These are phyloP conservation scores for Parotia lawesii DNA, from an alignment of 2,113 vertebrate species.

Conservation along the genomic window DNA sequence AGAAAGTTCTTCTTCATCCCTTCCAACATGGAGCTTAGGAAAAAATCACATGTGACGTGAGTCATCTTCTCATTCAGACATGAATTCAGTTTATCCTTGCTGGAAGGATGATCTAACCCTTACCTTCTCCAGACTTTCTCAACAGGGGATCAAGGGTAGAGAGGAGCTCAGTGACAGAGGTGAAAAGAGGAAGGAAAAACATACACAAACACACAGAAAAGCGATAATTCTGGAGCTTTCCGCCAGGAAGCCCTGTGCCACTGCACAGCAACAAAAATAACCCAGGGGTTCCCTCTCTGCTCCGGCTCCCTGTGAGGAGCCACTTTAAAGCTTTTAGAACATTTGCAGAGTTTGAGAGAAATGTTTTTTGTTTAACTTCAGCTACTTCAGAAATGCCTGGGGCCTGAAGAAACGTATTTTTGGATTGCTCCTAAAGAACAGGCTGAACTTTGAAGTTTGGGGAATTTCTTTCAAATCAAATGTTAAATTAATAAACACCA, in stretches of 20 bases:
- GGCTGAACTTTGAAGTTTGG: constrained; percentile 64
- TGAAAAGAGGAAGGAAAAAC: constrained; percentile 55
- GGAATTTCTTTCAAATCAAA: constrained; percentile 45
- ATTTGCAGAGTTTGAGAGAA: constrained; percentile 54
- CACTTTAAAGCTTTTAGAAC: constrained; percentile 62
- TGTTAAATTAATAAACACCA: constrained; percentile 67
- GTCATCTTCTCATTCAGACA: constrained; percentile 36
- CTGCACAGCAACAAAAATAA: constrained; percentile 44
- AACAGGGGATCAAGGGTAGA: background rate
- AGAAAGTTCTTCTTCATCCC: background rate
- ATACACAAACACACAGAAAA: constrained; percentile 41
- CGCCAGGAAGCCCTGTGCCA: constrained; percentile 38
- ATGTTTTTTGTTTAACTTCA: constrained; percentile 64
- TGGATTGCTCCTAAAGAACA: constrained; percentile 68
- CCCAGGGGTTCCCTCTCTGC: constrained; percentile 39
- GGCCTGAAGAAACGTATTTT: constrained; percentile 70
- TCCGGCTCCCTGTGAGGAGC: background rate
- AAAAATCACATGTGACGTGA: constrained; percentile 7
- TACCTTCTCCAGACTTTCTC: constrained; percentile 43
- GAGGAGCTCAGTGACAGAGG: constrained; percentile 5
- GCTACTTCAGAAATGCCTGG: constrained; percentile 67
- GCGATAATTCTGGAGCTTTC: constrained; percentile 36
- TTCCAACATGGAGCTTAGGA: background rate
- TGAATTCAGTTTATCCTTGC: constrained; percentile 15
- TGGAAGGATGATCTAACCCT: constrained; percentile 34